Percentiles rank a stretch among this genome's conserved stretches.
phyloP scores from a whole-genome alignment of 2,888 invertebrate species.

The Chrysolina oricalcia region DNA sequence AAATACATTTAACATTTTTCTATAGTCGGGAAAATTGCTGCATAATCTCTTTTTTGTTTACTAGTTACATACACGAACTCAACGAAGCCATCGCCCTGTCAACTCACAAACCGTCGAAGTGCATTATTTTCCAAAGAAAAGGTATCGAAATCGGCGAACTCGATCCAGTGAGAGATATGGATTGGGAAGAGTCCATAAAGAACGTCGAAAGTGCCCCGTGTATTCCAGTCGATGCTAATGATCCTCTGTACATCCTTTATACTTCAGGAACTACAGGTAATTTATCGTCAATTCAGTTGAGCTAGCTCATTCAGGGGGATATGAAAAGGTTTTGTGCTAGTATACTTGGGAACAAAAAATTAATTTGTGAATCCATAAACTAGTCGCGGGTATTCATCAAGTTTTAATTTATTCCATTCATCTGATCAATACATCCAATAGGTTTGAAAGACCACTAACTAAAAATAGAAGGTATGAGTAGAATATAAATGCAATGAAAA shows the following conservation, averaged over 20 bases:
- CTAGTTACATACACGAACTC: slow-evolving; percentile 84
- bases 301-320: neutral
- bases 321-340: neutral
- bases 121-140: slow-evolving; percentile 88
- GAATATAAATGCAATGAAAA: too few species aligned
- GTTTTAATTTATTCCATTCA: slow-evolving; percentile 8
- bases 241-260: slow-evolving; percentile 93
- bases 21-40: too few species aligned
- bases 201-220: slow-evolving; percentile 83
- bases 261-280: slow-evolving; percentile 91
- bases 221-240: slow-evolving; percentile 90
- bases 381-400: neutral
- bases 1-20: too few species aligned
- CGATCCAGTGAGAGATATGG: slow-evolving; percentile 79
- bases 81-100: slow-evolving; percentile 86
- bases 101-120: slow-evolving; percentile 82
- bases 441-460: too few species aligned
- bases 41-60: slow-evolving; percentile 5
- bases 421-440: neutral
- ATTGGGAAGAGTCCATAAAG: slow-evolving; percentile 84
- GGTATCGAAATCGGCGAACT: slow-evolving; percentile 79
- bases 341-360: neutral
- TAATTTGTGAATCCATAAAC: neutral
- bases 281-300: neutral
- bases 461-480: too few species aligned